Conservation (phyloP, 2,113 vertebrate species). For the Pseudonaja textilis region DNA sequence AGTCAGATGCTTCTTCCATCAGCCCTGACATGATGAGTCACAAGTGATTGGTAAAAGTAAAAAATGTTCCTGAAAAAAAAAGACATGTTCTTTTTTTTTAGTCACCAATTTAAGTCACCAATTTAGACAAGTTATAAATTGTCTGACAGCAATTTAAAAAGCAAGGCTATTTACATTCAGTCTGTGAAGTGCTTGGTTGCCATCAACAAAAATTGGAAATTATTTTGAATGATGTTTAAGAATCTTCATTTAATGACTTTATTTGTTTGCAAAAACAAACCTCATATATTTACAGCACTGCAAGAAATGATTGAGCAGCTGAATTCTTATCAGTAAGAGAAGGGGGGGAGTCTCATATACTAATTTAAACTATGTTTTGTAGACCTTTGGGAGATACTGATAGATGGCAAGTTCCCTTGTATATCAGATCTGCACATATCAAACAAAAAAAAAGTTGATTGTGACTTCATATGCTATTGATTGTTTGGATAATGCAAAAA, state of each 20-base stretch:
- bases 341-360: constrained; percentile 37
- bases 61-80: neutral
- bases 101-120: too few species aligned
- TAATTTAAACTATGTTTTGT: constrained; percentile 40
- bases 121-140: too few species aligned
- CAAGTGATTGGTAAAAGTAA: neutral
- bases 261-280: neutral
- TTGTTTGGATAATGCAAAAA: constrained; percentile 29
- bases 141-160: neutral
- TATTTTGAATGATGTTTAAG: neutral
- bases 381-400: constrained; percentile 10
- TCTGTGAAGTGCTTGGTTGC: neutral
- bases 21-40: neutral
- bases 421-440: neutral
- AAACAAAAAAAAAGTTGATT: constrained; percentile 44
- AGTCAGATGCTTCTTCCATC: neutral
- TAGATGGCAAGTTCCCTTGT: constrained; percentile 32
- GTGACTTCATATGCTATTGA: neutral
- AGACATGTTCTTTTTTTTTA: neutral
- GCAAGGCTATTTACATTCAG: neutral
- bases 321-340: constrained; percentile 30
- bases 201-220: neutral
- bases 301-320: constrained; percentile 27
- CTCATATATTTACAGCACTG: neutral
- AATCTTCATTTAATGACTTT: neutral